Base-by-base conservation (phyloP, 2,888 invertebrate genomes). In the Scaptomyza parva region DNA sequence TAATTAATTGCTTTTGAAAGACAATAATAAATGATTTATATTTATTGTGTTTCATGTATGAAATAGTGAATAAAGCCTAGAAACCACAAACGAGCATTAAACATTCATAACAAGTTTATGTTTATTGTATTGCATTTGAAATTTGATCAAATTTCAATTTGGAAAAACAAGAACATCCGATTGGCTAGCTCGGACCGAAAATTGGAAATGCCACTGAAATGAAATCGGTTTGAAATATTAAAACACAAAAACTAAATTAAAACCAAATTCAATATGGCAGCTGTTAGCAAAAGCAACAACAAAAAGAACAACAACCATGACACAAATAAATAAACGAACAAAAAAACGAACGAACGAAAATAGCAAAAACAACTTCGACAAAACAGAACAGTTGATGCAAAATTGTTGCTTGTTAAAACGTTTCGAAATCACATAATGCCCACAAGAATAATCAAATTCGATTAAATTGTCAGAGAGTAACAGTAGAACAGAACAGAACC, bases 131-230 rank as follows among this genome's bases (percentile, higher is more conserved):
- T 58, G 58, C 53, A 73, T 69, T 65, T 69, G 45, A 54, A 63
- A 80, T 78, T 76, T 76, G 54, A 79, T 76, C 64, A 79, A 83
- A 79, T 83, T 82, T 82, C 71, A 85, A 72, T 85, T 78, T 78
- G 26, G 30, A 55, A 60, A 70, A 64, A 64, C 50, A 70, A 69
- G 43, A 40, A 33, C 39, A 12, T 33, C 43, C 9, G 44, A 50
- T 44, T 48, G 61, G 20, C 26, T 48, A 6, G 30, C 30, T n/a
- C n/a, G n/a, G n/a, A 33, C 24, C 18, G 30, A 60, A 57, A 48
- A 53, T 53, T 58, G 53, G 30, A 58, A 75, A 60, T 54, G 39
- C 51, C 57, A 54, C 30, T 26, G 30, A 54, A 70, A 65, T 76
- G 35, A 53, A 76, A 76, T 62, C 76, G 55, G 48, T 65, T 33